These are phyloP conservation scores for Pontoporia blainvillei DNA, from an alignment of 2,113 vertebrate genomes.

Conservation along the genomic window DNA sequence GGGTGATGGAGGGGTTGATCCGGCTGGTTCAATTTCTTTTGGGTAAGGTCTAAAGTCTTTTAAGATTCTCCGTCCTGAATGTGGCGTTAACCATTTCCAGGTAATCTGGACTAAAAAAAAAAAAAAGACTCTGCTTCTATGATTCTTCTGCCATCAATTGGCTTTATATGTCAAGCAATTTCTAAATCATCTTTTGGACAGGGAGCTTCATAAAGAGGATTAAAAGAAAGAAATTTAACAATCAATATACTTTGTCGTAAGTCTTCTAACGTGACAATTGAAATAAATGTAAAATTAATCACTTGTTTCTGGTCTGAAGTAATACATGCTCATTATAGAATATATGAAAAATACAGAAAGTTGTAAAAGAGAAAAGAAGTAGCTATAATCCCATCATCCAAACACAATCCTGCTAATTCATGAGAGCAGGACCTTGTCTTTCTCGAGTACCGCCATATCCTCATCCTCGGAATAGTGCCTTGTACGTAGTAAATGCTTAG, in stretches of 20 bases:
- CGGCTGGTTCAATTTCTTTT: neutral
- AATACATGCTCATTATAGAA: neutral
- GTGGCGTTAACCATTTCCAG: neutral
- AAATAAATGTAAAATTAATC: neutral
- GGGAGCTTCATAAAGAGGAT: neutral
- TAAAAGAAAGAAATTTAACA: neutral
- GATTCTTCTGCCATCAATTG: neutral
- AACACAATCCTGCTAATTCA: neutral
- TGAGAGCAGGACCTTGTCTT: too few relatives aligned
- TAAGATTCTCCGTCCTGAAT: neutral
- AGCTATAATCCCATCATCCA: neutral
- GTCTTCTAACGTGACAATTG: neutral
- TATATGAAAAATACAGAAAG: neutral
- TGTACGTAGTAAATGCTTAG: fast-evolving
- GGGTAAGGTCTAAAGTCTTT: neutral
- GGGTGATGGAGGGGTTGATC: too few relatives aligned
- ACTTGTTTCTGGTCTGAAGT: neutral
- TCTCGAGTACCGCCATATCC: fast-evolving
- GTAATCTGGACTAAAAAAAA: neutral
- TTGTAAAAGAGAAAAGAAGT: too few relatives aligned
- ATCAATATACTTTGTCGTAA: neutral
- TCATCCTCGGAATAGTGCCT: neutral
- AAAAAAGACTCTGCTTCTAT: neutral
- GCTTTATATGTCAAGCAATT: neutral
- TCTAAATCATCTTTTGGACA: neutral